Evolutionary conservation across 2,113 vertebrate species (phyloP).

Genomic region (Notothenia rossii): DNA sequence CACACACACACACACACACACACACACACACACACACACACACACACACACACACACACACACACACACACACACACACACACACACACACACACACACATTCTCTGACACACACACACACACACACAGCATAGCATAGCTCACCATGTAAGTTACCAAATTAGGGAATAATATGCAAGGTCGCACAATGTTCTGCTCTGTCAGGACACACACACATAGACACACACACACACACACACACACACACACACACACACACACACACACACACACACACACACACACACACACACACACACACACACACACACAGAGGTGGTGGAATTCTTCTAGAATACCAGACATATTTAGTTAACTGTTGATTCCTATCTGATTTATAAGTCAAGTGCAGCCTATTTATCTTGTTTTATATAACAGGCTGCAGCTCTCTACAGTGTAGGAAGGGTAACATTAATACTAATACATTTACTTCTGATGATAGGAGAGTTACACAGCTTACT

Average conservation of each 20-base stretch:
- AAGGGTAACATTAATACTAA: not conserved
- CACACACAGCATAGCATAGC: constrained; percentile 16
- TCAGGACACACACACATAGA: constrained; percentile 13
- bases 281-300: too few relatives aligned
- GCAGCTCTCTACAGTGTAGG: not conserved
- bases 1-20: constrained; percentile 15
- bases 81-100: constrained; percentile 17
- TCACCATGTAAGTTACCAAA: constrained; percentile 68
- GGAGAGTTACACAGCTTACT: not conserved
- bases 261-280: too few relatives aligned
- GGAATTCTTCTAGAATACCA: constrained; percentile 3
- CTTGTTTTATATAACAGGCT: not conserved
- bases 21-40: constrained; percentile 18
- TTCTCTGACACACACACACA: constrained; percentile 6
- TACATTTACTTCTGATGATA: not conserved
- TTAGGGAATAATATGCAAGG: constrained; percentile 74
- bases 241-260: too few relatives aligned
- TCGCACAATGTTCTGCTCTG: constrained; percentile 54
- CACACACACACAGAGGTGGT: not conserved
- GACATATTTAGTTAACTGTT: constrained; percentile 12
- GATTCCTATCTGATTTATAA: constrained; percentile 4
- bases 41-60: constrained; percentile 13
- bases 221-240: not conserved
- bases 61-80: constrained; percentile 16
- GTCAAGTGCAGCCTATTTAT: constrained; percentile 2